Conservation (phyloP, 2,888 invertebrate species). For the Tetragonula carbonaria region DNA sequence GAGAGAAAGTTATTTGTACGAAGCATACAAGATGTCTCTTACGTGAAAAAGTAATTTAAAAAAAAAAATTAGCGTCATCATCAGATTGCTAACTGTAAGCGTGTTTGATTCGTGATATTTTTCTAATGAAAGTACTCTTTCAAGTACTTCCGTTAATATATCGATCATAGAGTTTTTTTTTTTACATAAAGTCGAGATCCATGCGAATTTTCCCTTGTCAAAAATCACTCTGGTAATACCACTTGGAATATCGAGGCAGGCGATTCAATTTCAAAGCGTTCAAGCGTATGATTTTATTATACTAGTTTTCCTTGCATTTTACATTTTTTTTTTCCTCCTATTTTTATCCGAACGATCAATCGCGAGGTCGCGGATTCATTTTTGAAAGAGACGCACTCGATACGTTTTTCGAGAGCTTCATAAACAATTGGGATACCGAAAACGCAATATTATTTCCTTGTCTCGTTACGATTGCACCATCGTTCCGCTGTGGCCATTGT, state of each 20-base stretch:
- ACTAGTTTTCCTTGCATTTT: not conserved
- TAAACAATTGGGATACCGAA: constrained; percentile 20
- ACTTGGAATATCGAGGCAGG: too few relatives aligned
- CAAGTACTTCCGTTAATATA: too few relatives aligned
- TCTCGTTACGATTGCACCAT: not conserved
- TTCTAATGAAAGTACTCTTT: too few relatives aligned
- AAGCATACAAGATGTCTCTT: not conserved
- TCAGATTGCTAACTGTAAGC: not conserved
- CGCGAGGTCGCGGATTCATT: constrained; percentile 13
- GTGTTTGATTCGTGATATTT: not conserved
- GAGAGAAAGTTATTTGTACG: not conserved
- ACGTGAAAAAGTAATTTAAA: not conserved
- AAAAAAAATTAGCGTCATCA: too few relatives aligned
- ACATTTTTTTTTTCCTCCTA: too few relatives aligned
- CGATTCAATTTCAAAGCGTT: constrained; percentile 16
- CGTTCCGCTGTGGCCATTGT: too few relatives aligned
- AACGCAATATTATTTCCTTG: constrained; percentile 12
- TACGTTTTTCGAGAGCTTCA: constrained; percentile 15
- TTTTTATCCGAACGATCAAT: constrained; percentile 5
- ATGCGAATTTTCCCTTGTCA: not conserved
- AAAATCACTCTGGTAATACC: not conserved
- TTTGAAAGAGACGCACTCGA: constrained; percentile 3
- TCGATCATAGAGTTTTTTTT: not conserved
- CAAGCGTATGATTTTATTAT: constrained; percentile 1
- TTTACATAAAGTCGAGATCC: not conserved